Base-by-base conservation (phyloP, 2,113 vertebrate genomes). In the Sardina pilchardus region DNA sequence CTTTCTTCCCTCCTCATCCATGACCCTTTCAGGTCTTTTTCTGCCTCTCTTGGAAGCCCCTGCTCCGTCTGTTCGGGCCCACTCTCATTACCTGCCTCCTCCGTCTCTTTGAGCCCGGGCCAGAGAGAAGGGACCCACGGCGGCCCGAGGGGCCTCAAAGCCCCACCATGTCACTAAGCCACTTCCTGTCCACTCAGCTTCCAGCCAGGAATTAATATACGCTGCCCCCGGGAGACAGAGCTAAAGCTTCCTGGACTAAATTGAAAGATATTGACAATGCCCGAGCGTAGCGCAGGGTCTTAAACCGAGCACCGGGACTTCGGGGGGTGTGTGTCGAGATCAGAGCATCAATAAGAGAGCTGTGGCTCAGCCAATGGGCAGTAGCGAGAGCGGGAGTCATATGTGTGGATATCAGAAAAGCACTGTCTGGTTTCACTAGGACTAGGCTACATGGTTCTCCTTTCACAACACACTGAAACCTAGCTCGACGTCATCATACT, bases 181-280 rank as follows among this genome's bases (percentile, higher is more conserved):
- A 92, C 89, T 93, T 94, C 94, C 94, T 92, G 90, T 88, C 75
- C 67, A 2, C 71, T 43, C 82, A 82, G 89, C 90, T 93, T 93
- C 91, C 92, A 92, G 90, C 84, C 90, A 48, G 14, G 81, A 82
- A 83, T 84, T 81, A 87, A 89, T 86, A 90, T 84, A 86, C 89
- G 88, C 89, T 90, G 90, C 89, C 89, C 92, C 92, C 87, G 88
- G 84, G 91, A 86, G 90, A 92, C 91, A 91, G 89, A 91, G 93
- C 92, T 83, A 86, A 82, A 81, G 85, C 90, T 91, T 91, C 85
- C 86, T 81, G 83, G 63, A 80, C 82, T 88, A 81, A 89, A 82
- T 85, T 78, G 71, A 36, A 78, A 78, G 71, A 78, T 78, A 78
- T 34, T 78, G 71, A 36, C 34, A 78, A 34, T 4, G 34, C 34